phyloP scores from a whole-genome alignment of 1,140 invertebrate species.

The Pollicipes pollicipes region DNA sequence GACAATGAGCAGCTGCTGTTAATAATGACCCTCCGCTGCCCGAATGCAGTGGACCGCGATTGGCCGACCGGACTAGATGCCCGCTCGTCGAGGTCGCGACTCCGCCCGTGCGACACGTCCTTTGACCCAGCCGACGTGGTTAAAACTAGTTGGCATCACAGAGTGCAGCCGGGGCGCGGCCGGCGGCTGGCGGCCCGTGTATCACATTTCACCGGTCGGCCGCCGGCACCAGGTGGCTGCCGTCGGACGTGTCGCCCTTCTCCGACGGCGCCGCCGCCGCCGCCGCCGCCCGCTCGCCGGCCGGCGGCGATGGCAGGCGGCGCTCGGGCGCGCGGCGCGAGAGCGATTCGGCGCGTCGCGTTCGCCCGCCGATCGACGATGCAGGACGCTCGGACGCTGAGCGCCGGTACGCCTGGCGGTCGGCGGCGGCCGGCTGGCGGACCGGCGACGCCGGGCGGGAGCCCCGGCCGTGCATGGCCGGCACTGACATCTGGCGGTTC shows the following conservation, averaged over 20 bases:
- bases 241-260: too few species aligned
- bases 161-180: neutral
- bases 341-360: too few species aligned
- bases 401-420: too few species aligned
- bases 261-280: too few species aligned
- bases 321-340: neutral
- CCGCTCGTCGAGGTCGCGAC: neutral
- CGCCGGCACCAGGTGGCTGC: neutral
- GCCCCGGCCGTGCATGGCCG: neutral
- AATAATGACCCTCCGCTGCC: neutral
- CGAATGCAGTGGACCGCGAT: neutral
- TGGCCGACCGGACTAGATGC: neutral
- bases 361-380: too few species aligned
- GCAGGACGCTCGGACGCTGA: too few species aligned
- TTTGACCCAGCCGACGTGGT: neutral
- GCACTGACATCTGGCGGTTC: neutral
- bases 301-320: neutral
- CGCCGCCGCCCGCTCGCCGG: too few species aligned
- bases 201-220: neutral
- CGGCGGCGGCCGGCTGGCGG: too few species aligned
- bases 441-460: too few species aligned
- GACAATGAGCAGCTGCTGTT: neutral
- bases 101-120: too few species aligned
- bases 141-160: slow-evolving; percentile 2
- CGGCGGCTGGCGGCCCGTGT: neutral